Evolutionary conservation across 2,797 vertebrate species (phyloP).

Genomic region (Eidolon dupreanum): DNA sequence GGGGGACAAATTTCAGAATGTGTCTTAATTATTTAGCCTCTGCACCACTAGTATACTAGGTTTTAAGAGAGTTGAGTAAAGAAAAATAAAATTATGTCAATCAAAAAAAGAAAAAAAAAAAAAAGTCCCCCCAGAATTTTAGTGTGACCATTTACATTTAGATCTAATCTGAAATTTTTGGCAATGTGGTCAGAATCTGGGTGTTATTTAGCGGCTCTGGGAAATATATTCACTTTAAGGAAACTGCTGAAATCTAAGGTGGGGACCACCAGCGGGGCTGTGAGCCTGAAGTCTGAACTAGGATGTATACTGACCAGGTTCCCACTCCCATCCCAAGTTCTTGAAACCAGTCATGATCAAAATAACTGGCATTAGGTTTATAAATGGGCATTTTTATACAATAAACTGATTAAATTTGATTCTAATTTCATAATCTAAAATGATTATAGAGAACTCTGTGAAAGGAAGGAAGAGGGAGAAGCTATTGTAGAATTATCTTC

Average conservation of each 20-base stretch:
- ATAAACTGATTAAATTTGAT: not conserved
- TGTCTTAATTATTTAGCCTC: not conserved
- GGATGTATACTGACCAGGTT: not conserved
- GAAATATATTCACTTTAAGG: not conserved
- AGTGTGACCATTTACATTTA: not conserved
- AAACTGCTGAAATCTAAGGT: not conserved
- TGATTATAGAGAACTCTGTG: not conserved
- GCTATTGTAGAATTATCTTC: not conserved
- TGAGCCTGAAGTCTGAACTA: not conserved
- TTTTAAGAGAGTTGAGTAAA: conserved; percentile 13
- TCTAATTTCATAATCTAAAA: not conserved
- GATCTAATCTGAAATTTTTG: not conserved
- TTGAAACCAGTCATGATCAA: not conserved
- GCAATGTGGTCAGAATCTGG: not conserved
- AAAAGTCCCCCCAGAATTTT: not conserved
- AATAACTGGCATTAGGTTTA: not conserved
- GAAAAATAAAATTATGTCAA: not conserved
- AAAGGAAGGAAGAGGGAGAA: not conserved
- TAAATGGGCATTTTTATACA: not conserved
- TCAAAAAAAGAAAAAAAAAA: not conserved
- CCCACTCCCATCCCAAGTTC: not conserved
- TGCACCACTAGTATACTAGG: not conserved
- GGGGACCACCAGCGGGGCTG: not conserved
- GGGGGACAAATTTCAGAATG: not conserved
- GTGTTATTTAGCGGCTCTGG: not conserved